phyloP scores from a whole-genome alignment of 2,888 invertebrate genomes.

The Monoplex corrugatus region DNA sequence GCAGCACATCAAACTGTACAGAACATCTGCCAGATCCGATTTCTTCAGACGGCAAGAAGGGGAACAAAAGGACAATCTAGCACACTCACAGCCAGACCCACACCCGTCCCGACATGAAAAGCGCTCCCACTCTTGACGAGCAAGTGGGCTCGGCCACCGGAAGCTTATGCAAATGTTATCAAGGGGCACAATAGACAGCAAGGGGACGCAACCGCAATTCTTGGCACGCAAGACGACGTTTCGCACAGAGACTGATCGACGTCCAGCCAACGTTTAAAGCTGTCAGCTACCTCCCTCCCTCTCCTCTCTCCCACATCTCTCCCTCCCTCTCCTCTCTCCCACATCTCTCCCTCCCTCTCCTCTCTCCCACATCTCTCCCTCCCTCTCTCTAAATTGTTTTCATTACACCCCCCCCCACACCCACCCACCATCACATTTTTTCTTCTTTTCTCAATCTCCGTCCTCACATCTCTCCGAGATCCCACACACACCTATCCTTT shows the following conservation, averaged over 20 bases:
- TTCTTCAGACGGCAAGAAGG: not conserved
- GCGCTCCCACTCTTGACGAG: not conserved
- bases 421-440: no score
- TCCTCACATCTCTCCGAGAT: no score
- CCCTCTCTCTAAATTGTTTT: no score
- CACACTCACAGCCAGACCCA: not conserved
- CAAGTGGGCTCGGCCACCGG: not conserved
- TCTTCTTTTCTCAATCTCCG: no score
- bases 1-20: not conserved
- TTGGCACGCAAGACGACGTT: not conserved
- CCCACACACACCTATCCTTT: no score
- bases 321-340: no score
- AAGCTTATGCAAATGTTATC: constrained; percentile 31
- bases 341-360: no score
- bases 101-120: not conserved
- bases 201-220: no score
- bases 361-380: no score
- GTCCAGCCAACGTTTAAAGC: no score
- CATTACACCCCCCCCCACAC: no score
- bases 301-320: not conserved
- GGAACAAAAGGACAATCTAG: constrained; percentile 6
- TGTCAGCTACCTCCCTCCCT: no score
- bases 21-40: constrained; percentile 29
- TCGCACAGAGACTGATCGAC: not conserved
- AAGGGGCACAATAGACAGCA: not conserved